Percentiles rank a stretch among this genome's conserved stretches.
These are phyloP conservation scores for Acronicta psi DNA, from an alignment of 2,888 invertebrate genomes.

Conservation along the genomic window DNA sequence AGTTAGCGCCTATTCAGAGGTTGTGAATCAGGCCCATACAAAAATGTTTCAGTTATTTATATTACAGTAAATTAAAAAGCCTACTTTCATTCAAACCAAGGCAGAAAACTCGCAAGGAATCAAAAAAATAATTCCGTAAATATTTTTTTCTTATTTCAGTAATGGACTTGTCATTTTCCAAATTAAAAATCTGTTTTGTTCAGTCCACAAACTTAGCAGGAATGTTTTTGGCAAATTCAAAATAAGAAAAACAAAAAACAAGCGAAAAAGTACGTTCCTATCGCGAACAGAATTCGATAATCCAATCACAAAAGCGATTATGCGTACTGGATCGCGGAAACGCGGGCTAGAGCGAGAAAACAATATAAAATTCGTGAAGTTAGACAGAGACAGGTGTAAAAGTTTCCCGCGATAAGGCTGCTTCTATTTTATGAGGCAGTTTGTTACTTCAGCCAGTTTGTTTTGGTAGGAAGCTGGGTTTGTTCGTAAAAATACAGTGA, in stretches of 20 bases:
- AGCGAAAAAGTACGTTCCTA: slow-evolving; percentile 17
- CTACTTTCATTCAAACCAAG: slow-evolving; percentile 5
- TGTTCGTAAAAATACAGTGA: slow-evolving; percentile 32
- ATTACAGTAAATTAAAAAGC: not conserved
- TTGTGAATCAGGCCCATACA: too few relatives aligned
- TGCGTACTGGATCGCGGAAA: slow-evolving; percentile 29
- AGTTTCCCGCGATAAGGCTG: slow-evolving; percentile 40
- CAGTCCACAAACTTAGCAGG: slow-evolving; percentile 3
- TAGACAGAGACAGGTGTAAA: slow-evolving; percentile 21
- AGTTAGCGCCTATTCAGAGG: too few relatives aligned
- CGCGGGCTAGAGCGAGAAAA: slow-evolving; percentile 23
- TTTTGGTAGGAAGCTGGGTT: slow-evolving; percentile 34
- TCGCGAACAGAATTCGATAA: slow-evolving; percentile 49
- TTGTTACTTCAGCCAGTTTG: slow-evolving; percentile 49
- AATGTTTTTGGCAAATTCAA: slow-evolving; percentile 20
- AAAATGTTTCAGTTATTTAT: too few relatives aligned
- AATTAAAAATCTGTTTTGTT: slow-evolving; percentile 34
- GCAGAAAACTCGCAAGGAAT: slow-evolving; percentile 6
- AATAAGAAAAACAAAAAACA: slow-evolving; percentile 28
- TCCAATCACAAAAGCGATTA: slow-evolving; percentile 51
- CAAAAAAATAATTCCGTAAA: not conserved
- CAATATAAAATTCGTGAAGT: slow-evolving; percentile 4
- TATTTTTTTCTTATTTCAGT: slow-evolving; percentile 21
- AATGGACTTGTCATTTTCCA: slow-evolving; percentile 33
- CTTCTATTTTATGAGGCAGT: slow-evolving; percentile 55